These are phyloP conservation scores for Myodes glareolus DNA, from an alignment of 2,113 vertebrate species.

Conservation along the genomic window DNA sequence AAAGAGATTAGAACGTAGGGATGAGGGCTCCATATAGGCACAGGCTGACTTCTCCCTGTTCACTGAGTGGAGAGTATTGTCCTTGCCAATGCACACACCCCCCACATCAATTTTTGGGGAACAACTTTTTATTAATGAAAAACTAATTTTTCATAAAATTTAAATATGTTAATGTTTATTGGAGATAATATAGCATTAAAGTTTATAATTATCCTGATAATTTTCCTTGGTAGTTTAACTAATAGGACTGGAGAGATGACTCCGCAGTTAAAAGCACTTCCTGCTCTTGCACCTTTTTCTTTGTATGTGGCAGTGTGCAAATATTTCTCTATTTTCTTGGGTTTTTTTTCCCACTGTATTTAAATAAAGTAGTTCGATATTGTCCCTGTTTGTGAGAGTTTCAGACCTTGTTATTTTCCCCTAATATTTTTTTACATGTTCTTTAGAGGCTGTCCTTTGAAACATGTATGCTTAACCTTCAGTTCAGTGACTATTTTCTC, in stretches of 20 bases:
- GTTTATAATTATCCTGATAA: neutral
- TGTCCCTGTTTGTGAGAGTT: neutral
- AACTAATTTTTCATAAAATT: neutral
- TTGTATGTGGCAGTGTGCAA: neutral
- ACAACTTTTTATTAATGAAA: neutral
- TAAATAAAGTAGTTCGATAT: neutral
- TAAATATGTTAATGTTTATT: neutral
- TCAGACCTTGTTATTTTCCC: neutral
- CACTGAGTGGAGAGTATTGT: neutral
- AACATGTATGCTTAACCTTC: neutral
- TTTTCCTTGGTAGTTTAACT: neutral
- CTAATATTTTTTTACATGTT: slow-evolving; percentile 1
- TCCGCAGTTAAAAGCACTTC: neutral
- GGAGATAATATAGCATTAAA: neutral
- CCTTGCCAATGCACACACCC: neutral
- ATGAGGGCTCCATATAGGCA: neutral
- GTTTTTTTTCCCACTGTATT: neutral
- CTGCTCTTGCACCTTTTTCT: neutral
- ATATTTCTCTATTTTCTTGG: neutral
- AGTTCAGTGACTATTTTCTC: neutral
- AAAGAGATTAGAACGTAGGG: neutral
- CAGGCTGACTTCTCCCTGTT: neutral
- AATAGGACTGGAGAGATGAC: neutral
- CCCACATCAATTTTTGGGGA: neutral
- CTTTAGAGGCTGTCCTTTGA: neutral